Conservation (phyloP, 2,888 invertebrate species). For the Dynastes hyllus region DNA sequence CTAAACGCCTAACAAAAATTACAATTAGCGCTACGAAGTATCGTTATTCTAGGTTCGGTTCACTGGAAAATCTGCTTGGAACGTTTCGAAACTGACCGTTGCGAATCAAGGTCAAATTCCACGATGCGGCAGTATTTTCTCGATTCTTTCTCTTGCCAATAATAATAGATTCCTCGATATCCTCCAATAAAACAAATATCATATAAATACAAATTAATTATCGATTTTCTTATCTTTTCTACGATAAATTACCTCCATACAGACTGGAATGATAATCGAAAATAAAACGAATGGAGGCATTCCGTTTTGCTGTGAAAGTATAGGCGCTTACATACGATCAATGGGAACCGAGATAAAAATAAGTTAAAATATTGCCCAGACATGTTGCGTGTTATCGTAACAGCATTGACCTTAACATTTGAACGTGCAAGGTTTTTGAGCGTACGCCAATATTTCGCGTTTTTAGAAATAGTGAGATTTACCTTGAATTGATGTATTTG, state of each 20-base stretch:
- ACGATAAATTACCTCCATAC: neutral
- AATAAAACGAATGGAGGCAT: constrained; percentile 7
- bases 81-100: constrained; percentile 26
- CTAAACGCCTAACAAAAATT: neutral
- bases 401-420: constrained; percentile 45
- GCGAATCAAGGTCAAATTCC: constrained; percentile 40
- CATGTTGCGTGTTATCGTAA: constrained; percentile 19
- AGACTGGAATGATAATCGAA: neutral
- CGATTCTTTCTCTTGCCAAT: constrained; percentile 23
- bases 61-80: constrained; percentile 11
- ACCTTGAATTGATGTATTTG: constrained; percentile 17
- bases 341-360: constrained; percentile 31
- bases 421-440: constrained; percentile 21
- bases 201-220: constrained; percentile 18
- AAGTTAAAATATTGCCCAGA: constrained; percentile 8
- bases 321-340: constrained; percentile 10
- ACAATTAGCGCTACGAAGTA: neutral
- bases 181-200: neutral
- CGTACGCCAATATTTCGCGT: constrained; percentile 17
- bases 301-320: neutral
- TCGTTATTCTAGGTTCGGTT: neutral
- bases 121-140: constrained; percentile 1
- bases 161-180: constrained; percentile 9
- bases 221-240: constrained; percentile 15
- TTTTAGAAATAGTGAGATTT: constrained; percentile 26